Percentiles rank a stretch among this genome's conserved stretches.
These are phyloP conservation scores for Mirza zaza DNA, from an alignment of 2,113 vertebrate genomes.

Conservation along the genomic window DNA sequence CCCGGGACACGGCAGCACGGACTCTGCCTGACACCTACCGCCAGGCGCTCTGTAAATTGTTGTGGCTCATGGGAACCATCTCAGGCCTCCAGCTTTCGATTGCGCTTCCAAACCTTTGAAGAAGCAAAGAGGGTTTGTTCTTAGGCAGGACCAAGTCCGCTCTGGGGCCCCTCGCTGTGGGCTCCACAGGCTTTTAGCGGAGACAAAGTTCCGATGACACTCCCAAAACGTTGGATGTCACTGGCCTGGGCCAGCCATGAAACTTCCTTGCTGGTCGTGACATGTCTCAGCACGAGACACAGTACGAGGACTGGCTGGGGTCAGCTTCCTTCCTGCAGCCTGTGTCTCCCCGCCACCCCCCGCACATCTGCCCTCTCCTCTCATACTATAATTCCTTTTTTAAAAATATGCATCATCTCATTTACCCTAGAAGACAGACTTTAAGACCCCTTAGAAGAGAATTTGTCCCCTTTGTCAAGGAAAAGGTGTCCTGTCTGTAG, in stretches of 20 bases:
- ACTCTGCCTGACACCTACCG: conserved; percentile 73
- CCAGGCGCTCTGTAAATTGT: conserved; percentile 87
- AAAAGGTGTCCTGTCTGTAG: neutral
- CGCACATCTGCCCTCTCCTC: neutral
- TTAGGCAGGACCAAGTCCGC: accelerated
- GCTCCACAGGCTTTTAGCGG: neutral
- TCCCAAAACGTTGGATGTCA: neutral
- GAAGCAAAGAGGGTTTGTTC: neutral
- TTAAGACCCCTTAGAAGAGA: neutral
- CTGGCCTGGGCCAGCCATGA: neutral
- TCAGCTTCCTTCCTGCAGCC: neutral
- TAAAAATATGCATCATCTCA: neutral
- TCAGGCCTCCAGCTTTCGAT: conserved; percentile 83
- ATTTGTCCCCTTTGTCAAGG: neutral
- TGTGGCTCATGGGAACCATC: conserved; percentile 79
- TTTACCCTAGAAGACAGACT: neutral
- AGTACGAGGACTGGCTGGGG: accelerated
- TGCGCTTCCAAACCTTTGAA: conserved; percentile 85
- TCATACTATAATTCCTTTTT: neutral
- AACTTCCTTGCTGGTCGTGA: neutral
- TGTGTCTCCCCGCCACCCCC: neutral
- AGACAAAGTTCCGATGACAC: neutral
- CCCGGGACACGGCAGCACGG: neutral
- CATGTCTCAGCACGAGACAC: accelerated
- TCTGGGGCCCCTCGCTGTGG: neutral